Base-by-base conservation (phyloP, 2,113 vertebrate genomes). In the Puffinus mauretanicus region DNA sequence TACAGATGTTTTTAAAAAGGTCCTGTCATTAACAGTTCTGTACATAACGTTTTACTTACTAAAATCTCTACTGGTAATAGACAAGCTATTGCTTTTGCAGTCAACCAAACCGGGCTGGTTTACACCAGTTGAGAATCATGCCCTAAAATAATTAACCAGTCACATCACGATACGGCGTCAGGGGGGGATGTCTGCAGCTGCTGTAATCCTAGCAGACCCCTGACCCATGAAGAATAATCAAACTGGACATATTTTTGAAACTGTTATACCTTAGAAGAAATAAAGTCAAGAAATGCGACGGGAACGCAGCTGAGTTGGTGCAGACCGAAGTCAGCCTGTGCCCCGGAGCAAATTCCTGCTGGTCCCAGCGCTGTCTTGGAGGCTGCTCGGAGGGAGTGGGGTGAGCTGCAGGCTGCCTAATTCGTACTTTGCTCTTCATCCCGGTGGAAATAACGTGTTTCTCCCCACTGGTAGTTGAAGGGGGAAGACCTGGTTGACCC, bases 401-500 rank as follows among this genome's bases (percentile, higher is more conserved):
- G 19, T 2, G 51, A 46, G 47, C 47, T 71, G 38, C 55, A 13
- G 84, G 38, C 75, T 38, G 75, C 40, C 13, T 3, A 3, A 3
- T 30, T 30, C 6, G 3, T 14, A 1, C 14, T 57, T 58, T 36
- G 15, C 36, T 40, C 29, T 40, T 44, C 44, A 40, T n/a, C 62
- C 26, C 2, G 0, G 5, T 44, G 51, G 73, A 26, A 85, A 54
- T 6, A 18, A 18, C 0, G 1, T 3, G 22, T 29, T 40, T 75
- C 25, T 76, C 30, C 55, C 44, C 38, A 2, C 22, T 6, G 17
- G 5, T 16, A 12, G 47, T 13, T 40, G 54, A 49, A 67, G 24
- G 19, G 46, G 58, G 34, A 83, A 11, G 49, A 36, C 57, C 27
- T 40, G 67, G 4, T 11, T 69, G 73, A 25, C 36, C 13, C 55